phyloP scores from a whole-genome alignment of 2,888 invertebrate species.

The Drosophila parthenogenetica region DNA sequence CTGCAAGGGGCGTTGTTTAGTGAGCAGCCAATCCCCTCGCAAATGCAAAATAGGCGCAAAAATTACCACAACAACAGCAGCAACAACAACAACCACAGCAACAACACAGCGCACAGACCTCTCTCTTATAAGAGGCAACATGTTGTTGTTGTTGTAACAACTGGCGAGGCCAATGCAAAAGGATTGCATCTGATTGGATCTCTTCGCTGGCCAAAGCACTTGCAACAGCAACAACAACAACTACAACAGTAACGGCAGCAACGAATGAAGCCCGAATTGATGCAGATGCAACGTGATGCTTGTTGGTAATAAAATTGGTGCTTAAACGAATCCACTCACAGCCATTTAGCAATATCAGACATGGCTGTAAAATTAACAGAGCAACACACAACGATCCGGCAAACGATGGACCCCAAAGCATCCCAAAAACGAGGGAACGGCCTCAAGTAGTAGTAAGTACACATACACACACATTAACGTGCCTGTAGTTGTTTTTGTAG shows the following conservation, averaged over 20 bases:
- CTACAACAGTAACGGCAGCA: slow-evolving; percentile 42
- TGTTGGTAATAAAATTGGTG: slow-evolving; percentile 83
- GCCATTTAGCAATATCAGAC: slow-evolving; percentile 83
- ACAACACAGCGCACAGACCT: slow-evolving; percentile 49
- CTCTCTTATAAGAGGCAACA: slow-evolving; percentile 72
- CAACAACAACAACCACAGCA: slow-evolving; percentile 46
- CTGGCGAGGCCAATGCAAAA: slow-evolving; percentile 70
- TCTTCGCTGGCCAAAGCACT: slow-evolving; percentile 56
- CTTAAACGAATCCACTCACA: slow-evolving; percentile 84
- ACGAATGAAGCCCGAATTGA: slow-evolving; percentile 58
- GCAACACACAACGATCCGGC: slow-evolving; percentile 69
- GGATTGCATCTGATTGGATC: slow-evolving; percentile 80
- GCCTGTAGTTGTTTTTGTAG: slow-evolving; percentile 1
- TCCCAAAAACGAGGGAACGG: slow-evolving; percentile 46
- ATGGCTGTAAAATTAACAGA: slow-evolving; percentile 82
- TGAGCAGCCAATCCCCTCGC: slow-evolving; percentile 64
- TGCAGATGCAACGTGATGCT: slow-evolving; percentile 80
- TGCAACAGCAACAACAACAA: slow-evolving; percentile 45
- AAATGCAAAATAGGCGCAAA: slow-evolving; percentile 75
- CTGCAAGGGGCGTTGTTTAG: slow-evolving; percentile 71
- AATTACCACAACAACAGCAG: slow-evolving; percentile 54
- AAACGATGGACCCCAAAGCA: slow-evolving; percentile 45
- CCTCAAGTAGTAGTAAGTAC: slow-evolving; percentile 45
- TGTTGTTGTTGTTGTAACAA: slow-evolving; percentile 58
- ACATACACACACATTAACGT: slow-evolving; percentile 19